Percentiles rank a stretch among this genome's conserved stretches.
These are phyloP conservation scores for Microcebus ravelobensis DNA, from an alignment of 2,113 vertebrate genomes.

Conservation along the genomic window DNA sequence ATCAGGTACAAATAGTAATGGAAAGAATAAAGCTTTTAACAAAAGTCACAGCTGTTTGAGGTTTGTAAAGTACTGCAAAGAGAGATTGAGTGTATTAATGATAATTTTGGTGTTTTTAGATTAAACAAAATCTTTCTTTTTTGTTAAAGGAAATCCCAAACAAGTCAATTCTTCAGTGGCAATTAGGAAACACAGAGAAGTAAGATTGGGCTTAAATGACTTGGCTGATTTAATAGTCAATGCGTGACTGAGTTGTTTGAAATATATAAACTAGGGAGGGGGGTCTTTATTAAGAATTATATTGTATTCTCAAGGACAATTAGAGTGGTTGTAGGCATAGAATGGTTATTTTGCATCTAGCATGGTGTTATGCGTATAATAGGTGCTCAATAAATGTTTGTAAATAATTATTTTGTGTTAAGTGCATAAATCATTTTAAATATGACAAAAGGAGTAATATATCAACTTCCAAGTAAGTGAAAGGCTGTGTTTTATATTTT, in stretches of 20 bases:
- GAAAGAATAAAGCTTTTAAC: slow-evolving; percentile 80
- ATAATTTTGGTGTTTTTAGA: slow-evolving; percentile 80
- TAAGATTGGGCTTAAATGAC: slow-evolving; percentile 8
- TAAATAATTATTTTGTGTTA: background rate
- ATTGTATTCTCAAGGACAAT: background rate
- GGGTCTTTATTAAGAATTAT: slow-evolving; percentile 31
- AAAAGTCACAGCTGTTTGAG: slow-evolving; percentile 79
- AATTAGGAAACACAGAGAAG: slow-evolving; percentile 24
- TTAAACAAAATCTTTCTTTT: slow-evolving; percentile 65
- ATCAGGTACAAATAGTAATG: slow-evolving; percentile 82
- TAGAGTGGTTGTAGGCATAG: background rate
- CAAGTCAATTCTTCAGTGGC: slow-evolving; percentile 21
- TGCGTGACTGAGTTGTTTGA: background rate
- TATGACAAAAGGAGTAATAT: background rate
- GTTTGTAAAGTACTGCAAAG: slow-evolving; percentile 77
- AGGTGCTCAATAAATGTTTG: slow-evolving; percentile 14
- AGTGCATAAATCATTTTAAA: slow-evolving; percentile 8
- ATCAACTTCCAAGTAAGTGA: background rate
- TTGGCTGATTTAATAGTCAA: slow-evolving; percentile 36
- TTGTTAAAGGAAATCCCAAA: slow-evolving; percentile 55
- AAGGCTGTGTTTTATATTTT: slow-evolving; percentile 1
- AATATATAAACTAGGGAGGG: background rate
- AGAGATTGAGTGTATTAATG: slow-evolving; percentile 75
- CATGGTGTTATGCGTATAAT: background rate
- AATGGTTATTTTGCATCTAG: slow-evolving; percentile 13